Base-by-base conservation (phyloP, 2,888 invertebrate genomes). In the Drosophila anomelani region DNA sequence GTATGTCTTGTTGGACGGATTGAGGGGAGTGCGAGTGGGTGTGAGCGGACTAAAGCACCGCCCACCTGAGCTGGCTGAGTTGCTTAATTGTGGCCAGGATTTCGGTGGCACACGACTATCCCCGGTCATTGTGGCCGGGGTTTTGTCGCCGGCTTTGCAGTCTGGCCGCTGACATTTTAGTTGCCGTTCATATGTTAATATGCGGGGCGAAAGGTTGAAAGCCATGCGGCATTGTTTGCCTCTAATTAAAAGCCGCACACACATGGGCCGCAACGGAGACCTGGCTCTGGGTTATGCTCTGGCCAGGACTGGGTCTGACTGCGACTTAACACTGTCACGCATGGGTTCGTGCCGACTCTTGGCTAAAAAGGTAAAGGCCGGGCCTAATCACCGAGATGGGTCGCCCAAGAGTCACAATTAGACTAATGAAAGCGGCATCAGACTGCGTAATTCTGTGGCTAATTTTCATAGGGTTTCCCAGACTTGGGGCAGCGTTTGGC, bases 281-380 rank as follows among this genome's bases (percentile, higher is more conserved):
- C 13, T 55, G 49, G 46, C 47, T 44, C 15, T 32, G 34, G 47
- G 54, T 49, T 55, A 9, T 15, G 56, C 63, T 47, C 36, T 29
- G 29, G 29, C 29, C 26, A 26, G n/a, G 29, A 34, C 67, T 71
- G 77, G 83, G 79, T 79, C 49, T 12, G 49, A 32, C 46, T 76
- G 75, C 84, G 86, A 80, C 79, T 84, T 84, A 88, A 81, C 84
- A 88, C 88, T 86, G 88, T 86, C 88, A 84, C 84, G 84, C 84
- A 84, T 84, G 84, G 87, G 76, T 79, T 86, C 74, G 79, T 84
- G 84, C 69, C 66, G 56, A 64, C 79, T 76, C 77, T 60, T 78
- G 74, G 66, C 63, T 55, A 32, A 74, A 69, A 69, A 78, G 68
- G 67, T 78, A 54, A 76, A 79, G 86, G 84, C 86, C 79, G 68